Percentiles rank a stretch among this genome's conserved stretches.
phyloP scores from a whole-genome alignment of 2,113 vertebrate genomes.

The Camelus dromedarius region DNA sequence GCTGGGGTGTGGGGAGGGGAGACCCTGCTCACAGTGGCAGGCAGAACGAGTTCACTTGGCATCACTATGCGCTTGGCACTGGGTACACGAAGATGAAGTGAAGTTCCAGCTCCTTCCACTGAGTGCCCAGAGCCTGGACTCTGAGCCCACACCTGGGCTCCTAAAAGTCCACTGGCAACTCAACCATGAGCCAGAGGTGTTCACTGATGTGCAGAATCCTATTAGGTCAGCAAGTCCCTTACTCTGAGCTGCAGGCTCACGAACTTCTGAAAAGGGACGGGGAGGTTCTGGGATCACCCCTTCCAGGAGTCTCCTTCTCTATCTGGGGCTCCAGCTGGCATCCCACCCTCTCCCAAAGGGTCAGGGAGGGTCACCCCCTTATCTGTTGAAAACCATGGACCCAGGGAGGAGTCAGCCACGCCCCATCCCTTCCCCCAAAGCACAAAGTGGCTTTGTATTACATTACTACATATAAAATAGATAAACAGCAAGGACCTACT shows the following conservation, averaged over 20 bases:
- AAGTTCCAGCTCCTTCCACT: too few relatives aligned
- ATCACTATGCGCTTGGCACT: accelerated
- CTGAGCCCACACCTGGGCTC: accelerated
- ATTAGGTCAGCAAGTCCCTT: not conserved
- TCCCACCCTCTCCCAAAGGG: not conserved
- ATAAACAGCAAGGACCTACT: too few relatives aligned
- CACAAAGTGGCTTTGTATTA: not conserved
- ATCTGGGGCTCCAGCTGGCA: not conserved
- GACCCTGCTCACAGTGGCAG: not conserved
- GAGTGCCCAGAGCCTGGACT: not conserved
- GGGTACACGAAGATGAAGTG: not conserved
- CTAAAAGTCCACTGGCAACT: not conserved
- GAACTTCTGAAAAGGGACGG: not conserved
- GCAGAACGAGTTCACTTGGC: not conserved
- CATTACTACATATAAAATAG: too few relatives aligned
- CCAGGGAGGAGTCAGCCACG: not conserved
- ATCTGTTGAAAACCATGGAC: not conserved
- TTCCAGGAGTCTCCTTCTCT: not conserved
- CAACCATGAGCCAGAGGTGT: accelerated
- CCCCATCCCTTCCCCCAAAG: not conserved
- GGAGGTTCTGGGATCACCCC: not conserved
- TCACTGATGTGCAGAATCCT: accelerated
- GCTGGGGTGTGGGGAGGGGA: not conserved
- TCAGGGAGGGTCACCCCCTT: too few relatives aligned
- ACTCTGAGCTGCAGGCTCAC: not conserved